Base-by-base conservation (phyloP, 2,113 vertebrate species). In the Mormoops blainvillei region DNA sequence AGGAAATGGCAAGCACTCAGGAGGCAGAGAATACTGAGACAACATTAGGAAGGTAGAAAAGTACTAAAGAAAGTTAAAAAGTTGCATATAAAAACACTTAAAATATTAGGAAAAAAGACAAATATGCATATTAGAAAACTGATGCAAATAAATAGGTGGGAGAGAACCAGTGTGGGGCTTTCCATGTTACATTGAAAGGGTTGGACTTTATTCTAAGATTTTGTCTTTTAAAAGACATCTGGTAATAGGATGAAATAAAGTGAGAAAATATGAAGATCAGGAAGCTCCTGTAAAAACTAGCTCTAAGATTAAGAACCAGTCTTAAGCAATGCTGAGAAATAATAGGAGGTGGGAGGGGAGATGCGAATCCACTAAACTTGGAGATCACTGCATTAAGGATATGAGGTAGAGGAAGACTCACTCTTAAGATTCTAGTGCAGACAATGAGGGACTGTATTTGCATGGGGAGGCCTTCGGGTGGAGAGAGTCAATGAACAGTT, bases 141-240 rank as follows among this genome's bases (percentile, higher is more conserved):
- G 18, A 33, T 15, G n/a, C 58, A 71, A 87, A 91, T 15, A 43
- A 61, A 73, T 8, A 90, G 18, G 16, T 19, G 58, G 10, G 68
- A 89, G 9, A 83, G 41, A 85, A 13, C 4, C 11, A 65, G 68
- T 45, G 14, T 91, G 73, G 24, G 36, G 45, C 19, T 85, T 88
- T 92, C 67, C 61, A 11, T 24, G 6, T 68, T 20, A 71, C 31
- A 82, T 19, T 58, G 56, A 84, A 13, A 86, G n/a, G 38, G 4
- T 19, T 87, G 28, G 15, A 78, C 33, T 94, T 86, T 89, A 94
- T 81, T 85, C 22, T 26, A 91, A 81, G 9, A 76, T 83, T 76
- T 68, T 83, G n/a, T 73, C 38, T 92, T 73, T 95, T 82, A 89
- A 85, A 95, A 96, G 26, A 78, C 26, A 87, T 2, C 28, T 61